Conservation (phyloP, 1,140 invertebrate species). For the Dinothrombium tinctorium region DNA sequence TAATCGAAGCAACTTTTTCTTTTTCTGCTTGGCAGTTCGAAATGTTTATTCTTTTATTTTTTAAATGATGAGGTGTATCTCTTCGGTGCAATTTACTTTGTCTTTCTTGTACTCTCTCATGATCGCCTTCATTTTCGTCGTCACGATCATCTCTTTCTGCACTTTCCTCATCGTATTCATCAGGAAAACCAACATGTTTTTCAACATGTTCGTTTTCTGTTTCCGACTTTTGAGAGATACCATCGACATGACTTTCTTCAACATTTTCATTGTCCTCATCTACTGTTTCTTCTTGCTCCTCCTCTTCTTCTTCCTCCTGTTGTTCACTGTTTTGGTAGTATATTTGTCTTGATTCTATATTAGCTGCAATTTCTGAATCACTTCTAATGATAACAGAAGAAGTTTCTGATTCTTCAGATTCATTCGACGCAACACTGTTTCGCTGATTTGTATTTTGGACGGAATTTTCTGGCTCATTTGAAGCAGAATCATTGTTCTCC, state of each 20-base stretch:
- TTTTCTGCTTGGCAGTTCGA: constrained; percentile 17
- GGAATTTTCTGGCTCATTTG: neutral
- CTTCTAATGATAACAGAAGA: constrained; percentile 3
- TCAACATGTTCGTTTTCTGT: constrained; percentile 1
- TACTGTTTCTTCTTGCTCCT: neutral
- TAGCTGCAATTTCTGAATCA: too few species aligned
- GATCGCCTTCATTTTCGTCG: constrained; percentile 25
- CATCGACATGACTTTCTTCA: neutral
- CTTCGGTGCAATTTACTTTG: constrained; percentile 41
- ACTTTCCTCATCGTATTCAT: constrained; percentile 11
- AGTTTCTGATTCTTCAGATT: constrained; percentile 1
- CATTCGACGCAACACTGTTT: neutral
- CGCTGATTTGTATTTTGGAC: neutral
- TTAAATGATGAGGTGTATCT: constrained; percentile 90
- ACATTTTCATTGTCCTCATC: neutral
- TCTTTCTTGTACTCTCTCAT: constrained; percentile 14
- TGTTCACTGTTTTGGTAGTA: too few species aligned
- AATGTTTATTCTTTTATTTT: constrained; percentile 75
- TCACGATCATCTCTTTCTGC: constrained; percentile 24
- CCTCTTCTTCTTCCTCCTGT: neutral
- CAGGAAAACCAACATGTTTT: neutral
- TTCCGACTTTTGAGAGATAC: neutral
- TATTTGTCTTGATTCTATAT: too few species aligned
- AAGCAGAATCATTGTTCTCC: constrained; percentile 10
- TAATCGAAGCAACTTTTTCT: constrained; percentile 16